Conservation (phyloP, 2,113 vertebrate genomes). For the Dipodomys stephensi region DNA sequence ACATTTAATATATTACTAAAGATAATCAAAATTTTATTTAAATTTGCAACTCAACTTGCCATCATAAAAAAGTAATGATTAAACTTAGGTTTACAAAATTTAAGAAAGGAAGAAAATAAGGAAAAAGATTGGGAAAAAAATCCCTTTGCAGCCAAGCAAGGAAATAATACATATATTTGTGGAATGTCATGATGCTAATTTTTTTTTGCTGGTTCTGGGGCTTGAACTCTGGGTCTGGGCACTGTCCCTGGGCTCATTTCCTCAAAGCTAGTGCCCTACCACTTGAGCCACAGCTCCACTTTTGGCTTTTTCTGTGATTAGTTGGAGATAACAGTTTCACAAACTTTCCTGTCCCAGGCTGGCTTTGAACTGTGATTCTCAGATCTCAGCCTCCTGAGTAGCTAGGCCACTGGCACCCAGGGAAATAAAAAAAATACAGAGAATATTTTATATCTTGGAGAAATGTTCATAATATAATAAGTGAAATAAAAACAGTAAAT, state of each 20-base stretch:
- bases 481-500: background rate
- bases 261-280: too few relatives aligned
- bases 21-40: background rate
- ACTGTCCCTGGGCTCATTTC: too few relatives aligned
- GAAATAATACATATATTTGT: background rate
- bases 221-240: too few relatives aligned
- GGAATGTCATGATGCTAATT: background rate
- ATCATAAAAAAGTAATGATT: background rate
- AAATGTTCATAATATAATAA: conserved; percentile 33
- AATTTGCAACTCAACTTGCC: background rate
- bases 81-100: conserved; percentile 12
- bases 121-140: background rate
- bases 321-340: too few relatives aligned
- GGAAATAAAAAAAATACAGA: conserved; percentile 13
- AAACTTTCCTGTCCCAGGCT: too few relatives aligned
- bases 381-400: too few relatives aligned
- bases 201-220: too few relatives aligned
- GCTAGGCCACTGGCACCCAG: too few relatives aligned
- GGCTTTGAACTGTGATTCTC: too few relatives aligned
- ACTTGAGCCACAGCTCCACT: too few relatives aligned
- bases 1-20: background rate
- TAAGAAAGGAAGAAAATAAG: background rate
- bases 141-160: background rate
- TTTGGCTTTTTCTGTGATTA: too few relatives aligned
- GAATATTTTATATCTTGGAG: background rate